Conservation (phyloP, 2,888 invertebrate species). For the Altica lythri region DNA sequence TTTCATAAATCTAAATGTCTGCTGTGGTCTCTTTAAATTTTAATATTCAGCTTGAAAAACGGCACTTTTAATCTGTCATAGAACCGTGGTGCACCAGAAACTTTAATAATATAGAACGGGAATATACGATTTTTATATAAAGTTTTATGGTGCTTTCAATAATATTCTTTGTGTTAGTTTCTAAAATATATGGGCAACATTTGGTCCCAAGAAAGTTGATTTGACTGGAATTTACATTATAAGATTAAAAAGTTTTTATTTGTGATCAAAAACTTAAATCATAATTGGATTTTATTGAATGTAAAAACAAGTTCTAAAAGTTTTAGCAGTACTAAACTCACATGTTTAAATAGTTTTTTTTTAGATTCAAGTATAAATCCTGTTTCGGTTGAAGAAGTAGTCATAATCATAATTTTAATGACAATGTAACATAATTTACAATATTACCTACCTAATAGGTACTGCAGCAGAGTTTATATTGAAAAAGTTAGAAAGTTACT, state of each 20-base stretch:
- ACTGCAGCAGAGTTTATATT: no score
- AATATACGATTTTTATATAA: constrained; percentile 31
- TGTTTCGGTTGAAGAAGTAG: not conserved
- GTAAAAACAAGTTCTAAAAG: no score
- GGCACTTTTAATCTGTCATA: constrained; percentile 41
- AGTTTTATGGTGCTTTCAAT: constrained; percentile 33
- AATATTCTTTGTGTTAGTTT: constrained; percentile 24
- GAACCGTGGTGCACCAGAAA: constrained; percentile 28
- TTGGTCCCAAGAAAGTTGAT: constrained; percentile 6
- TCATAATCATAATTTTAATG: no score
- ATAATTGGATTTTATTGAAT: not conserved
- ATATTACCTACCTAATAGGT: no score
- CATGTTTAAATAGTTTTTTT: no score
- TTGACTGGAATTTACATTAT: constrained; percentile 14
- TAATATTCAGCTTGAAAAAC: constrained; percentile 42
- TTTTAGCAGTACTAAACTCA: no score
- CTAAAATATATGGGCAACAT: constrained; percentile 14
- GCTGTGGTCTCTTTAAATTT: constrained; percentile 38
- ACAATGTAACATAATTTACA: no score
- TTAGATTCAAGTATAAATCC: no score
- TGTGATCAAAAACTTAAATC: not conserved
- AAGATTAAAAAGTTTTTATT: constrained; percentile 10
- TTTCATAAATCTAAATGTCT: constrained; percentile 36
- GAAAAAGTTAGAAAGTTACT: no score
- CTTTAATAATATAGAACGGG: constrained; percentile 31